Evolutionary conservation across 1,140 invertebrate genomes (phyloP).

Genomic region (Cardiocondyla obscurior): DNA sequence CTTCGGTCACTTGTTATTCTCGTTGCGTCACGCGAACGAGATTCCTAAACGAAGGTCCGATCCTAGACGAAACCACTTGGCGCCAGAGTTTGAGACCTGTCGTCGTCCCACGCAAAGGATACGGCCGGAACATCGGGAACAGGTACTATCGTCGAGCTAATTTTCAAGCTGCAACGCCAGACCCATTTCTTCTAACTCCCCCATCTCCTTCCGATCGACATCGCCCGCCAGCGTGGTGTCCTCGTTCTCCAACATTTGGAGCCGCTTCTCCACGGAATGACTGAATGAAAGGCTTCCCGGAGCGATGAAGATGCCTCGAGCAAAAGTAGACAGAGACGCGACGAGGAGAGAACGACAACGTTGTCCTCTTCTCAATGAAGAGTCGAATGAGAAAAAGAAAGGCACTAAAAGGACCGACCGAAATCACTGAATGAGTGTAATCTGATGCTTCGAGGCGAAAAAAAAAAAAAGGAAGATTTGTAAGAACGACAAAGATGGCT

Average conservation of each 20-base stretch:
- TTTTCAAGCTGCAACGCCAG: conserved; percentile 63
- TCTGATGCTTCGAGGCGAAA: conserved; percentile 62
- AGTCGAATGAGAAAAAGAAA: conserved; percentile 48
- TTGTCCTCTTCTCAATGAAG: conserved; percentile 56
- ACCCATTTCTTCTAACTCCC: conserved; percentile 9
- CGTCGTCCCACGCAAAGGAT: conserved; percentile 65
- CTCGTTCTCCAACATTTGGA: neutral
- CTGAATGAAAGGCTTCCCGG: conserved; percentile 67
- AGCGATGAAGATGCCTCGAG: conserved; percentile 54
- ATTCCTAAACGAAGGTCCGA: neutral
- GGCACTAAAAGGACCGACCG: conserved; percentile 54
- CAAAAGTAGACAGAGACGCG: conserved; percentile 29
- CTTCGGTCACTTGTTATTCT: conserved; percentile 5
- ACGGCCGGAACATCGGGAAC: conserved; percentile 24
- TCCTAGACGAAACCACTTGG: conserved; percentile 53
- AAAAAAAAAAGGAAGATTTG: conserved; percentile 32
- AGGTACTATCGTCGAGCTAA: conserved; percentile 62
- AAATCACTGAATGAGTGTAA: conserved; percentile 78
- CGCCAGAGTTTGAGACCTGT: conserved; percentile 56
- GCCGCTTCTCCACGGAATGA: neutral
- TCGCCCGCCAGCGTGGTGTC: neutral
- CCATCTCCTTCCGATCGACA: neutral
- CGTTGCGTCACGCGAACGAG: conserved; percentile 38
- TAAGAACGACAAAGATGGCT: conserved; percentile 1
- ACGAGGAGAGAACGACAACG: conserved; percentile 35